These are phyloP conservation scores for Patagioenas fasciata DNA, from an alignment of 2,113 vertebrate species.

Conservation along the genomic window DNA sequence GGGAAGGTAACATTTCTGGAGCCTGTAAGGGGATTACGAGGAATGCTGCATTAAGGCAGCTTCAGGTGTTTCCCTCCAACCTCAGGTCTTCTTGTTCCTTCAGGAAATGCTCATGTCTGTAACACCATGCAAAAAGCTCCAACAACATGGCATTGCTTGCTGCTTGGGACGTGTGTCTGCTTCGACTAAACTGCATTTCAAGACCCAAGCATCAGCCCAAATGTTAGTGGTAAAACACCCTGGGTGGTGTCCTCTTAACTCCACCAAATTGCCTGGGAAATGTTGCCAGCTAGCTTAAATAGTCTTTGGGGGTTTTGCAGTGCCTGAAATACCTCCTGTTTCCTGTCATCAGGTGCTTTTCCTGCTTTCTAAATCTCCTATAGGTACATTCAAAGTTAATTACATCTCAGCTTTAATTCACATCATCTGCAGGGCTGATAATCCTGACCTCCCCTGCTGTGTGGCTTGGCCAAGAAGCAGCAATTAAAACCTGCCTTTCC, in stretches of 20 bases:
- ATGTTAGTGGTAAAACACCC: not conserved
- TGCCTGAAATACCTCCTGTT: not conserved
- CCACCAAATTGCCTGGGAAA: not conserved
- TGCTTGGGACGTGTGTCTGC: accelerated
- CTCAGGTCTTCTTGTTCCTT: not conserved
- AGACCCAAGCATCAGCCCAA: not conserved
- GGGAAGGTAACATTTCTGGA: not conserved
- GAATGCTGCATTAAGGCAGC: not conserved
- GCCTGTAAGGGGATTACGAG: not conserved
- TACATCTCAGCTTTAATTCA: slow-evolving; percentile 2
- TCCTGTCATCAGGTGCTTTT: not conserved
- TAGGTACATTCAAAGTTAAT: slow-evolving; percentile 5
- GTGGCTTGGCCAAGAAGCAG: not conserved
- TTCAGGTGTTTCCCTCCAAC: not conserved
- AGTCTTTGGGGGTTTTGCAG: not conserved
- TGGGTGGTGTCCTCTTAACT: not conserved
- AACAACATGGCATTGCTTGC: not conserved
- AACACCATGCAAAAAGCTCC: not conserved
- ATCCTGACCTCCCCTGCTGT: not conserved
- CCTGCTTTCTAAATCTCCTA: slow-evolving; percentile 1
- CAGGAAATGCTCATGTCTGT: not conserved
- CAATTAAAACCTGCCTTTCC: not conserved
- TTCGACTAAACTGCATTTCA: not conserved
- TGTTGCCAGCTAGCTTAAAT: not conserved
- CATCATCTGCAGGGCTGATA: not conserved